Conservation (phyloP, 2,888 invertebrate genomes). For the Amphipyra tragopoginis region DNA sequence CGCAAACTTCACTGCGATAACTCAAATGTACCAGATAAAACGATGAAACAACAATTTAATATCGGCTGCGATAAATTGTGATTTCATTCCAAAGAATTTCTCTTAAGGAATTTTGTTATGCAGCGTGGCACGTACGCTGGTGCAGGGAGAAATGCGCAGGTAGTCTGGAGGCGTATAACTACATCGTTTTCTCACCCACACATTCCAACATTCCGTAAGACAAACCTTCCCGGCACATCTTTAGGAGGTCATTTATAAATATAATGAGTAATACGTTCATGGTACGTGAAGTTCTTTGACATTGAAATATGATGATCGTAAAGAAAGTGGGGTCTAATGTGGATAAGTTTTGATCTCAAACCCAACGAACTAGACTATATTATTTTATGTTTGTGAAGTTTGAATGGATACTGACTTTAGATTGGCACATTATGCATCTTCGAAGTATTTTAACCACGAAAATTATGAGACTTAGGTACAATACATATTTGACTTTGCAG, state of each 20-base stretch:
- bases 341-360: constrained; percentile 19
- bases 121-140: not conserved
- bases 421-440: not conserved
- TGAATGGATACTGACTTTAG: constrained; percentile 16
- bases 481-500: too few species aligned
- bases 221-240: constrained; percentile 2
- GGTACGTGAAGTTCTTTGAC: not conserved
- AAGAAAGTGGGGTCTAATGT: constrained; percentile 15
- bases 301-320: constrained; percentile 1
- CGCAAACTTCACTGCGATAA: constrained; percentile 45
- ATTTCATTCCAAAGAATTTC: constrained; percentile 32
- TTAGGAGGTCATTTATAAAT: not conserved
- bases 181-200: not conserved
- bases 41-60: constrained; percentile 21
- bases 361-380: constrained; percentile 9
- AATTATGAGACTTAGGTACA: too few species aligned
- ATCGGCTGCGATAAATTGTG: constrained; percentile 17
- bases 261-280: not conserved
- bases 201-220: constrained; percentile 14
- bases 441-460: too few species aligned
- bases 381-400: constrained; percentile 24
- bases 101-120: constrained; percentile 17
- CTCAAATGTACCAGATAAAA: constrained; percentile 26
- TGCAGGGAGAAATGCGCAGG: not conserved
- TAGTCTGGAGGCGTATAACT: not conserved